These are phyloP conservation scores for Motacilla tschutschensis DNA, from an alignment of 2,113 vertebrate genomes.

Conservation along the genomic window DNA sequence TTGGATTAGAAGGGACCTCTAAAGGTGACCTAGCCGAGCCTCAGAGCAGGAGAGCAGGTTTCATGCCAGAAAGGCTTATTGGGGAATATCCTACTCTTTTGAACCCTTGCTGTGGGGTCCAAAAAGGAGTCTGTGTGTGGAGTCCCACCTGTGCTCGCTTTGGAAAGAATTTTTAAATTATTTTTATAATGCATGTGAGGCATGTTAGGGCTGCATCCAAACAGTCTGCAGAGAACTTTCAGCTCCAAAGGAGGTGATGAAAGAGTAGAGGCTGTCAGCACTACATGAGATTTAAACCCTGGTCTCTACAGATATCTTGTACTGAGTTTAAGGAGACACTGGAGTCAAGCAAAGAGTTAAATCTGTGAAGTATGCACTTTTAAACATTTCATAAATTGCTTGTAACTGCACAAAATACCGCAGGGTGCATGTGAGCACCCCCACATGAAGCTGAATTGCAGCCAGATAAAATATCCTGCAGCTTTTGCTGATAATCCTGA, in stretches of 20 bases:
- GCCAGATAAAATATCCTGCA: slow-evolving; percentile 53
- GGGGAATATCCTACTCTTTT: background rate
- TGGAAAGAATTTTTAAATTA: background rate
- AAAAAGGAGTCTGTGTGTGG: background rate
- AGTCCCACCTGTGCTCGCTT: background rate
- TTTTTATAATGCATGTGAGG: background rate
- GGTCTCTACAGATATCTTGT: background rate
- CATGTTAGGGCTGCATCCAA: background rate
- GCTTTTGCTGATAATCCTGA: slow-evolving; percentile 35
- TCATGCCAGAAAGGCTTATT: background rate
- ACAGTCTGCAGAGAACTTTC: background rate
- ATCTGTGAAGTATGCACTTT: background rate
- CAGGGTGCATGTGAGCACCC: slow-evolving; percentile 33
- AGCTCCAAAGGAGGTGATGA: background rate
- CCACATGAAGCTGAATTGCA: slow-evolving; percentile 28
- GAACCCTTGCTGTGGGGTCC: background rate
- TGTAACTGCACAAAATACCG: slow-evolving; percentile 31
- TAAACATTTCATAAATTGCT: slow-evolving; percentile 29
- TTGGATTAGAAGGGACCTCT: background rate
- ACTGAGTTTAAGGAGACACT: background rate
- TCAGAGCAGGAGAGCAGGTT: background rate
- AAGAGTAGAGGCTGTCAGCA: background rate
- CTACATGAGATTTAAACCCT: background rate
- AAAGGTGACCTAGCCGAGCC: background rate
- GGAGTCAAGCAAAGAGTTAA: slow-evolving; percentile 37